Conservation (phyloP, 2,888 invertebrate species). For the Philhelius pedissequus region DNA sequence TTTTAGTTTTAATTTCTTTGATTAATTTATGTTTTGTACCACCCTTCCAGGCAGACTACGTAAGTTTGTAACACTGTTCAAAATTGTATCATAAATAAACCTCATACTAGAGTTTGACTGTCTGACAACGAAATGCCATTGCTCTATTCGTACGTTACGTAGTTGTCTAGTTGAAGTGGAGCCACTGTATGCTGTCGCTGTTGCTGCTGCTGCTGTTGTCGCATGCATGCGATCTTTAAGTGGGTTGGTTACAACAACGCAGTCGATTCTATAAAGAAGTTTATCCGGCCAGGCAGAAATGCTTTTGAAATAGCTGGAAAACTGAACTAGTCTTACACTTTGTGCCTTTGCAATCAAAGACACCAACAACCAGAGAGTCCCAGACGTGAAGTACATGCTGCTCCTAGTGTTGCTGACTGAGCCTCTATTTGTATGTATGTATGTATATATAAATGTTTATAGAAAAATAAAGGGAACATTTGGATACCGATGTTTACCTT, state of each 20-base stretch:
- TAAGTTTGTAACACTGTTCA: no score
- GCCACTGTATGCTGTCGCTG: conserved; percentile 8
- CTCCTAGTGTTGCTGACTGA: conserved; percentile 4
- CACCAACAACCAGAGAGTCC: background rate
- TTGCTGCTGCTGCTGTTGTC: background rate
- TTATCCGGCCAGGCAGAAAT: conserved; percentile 58
- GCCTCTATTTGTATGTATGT: background rate
- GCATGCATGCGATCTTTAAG: conserved; percentile 51
- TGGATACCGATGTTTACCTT: conserved; percentile 46
- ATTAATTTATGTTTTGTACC: no score
- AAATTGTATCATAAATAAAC: no score
- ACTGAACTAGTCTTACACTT: conserved; percentile 53
- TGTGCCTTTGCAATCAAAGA: background rate
- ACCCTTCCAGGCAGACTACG: no score
- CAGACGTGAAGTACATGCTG: conserved; percentile 35
- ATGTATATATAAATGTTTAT: background rate
- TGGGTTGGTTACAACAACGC: conserved; percentile 49
- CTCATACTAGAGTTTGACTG: background rate
- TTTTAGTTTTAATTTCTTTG: no score
- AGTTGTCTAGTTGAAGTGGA: conserved; percentile 4
- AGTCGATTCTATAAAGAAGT: conserved; percentile 55
- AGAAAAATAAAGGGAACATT: conserved; percentile 28
- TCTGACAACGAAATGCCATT: conserved; percentile 30
- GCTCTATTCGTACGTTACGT: conserved; percentile 40
- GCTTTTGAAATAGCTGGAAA: conserved; percentile 56